Evolutionary conservation across 2,888 invertebrate genomes (phyloP).

Genomic region (Stictocephala bisonia): DNA sequence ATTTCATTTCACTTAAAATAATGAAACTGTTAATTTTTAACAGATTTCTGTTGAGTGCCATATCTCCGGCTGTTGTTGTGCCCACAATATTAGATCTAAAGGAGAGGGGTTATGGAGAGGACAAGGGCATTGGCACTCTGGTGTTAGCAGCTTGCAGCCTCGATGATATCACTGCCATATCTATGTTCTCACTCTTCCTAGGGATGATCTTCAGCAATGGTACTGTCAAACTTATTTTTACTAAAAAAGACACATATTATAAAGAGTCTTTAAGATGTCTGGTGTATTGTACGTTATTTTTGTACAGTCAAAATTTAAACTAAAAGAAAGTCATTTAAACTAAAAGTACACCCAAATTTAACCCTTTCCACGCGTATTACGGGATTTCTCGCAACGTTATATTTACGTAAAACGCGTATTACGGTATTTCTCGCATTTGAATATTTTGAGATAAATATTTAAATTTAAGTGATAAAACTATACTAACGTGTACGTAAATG

Average conservation of each 20-base stretch:
- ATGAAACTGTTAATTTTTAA: slow-evolving; percentile 29
- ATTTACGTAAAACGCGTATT: too few relatives aligned
- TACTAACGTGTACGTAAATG: too few relatives aligned
- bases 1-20: too few relatives aligned
- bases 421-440: too few relatives aligned
- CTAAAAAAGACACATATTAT: slow-evolving; percentile 65
- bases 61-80: slow-evolving; percentile 80
- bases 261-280: background rate
- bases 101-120: slow-evolving; percentile 74
- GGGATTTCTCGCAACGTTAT: too few relatives aligned
- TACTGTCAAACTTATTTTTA: too few relatives aligned
- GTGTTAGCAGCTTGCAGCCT: slow-evolving; percentile 78
- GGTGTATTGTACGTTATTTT: background rate
- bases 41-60: slow-evolving; percentile 74
- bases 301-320: background rate
- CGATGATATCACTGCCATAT: slow-evolving; percentile 82
- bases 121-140: slow-evolving; percentile 80
- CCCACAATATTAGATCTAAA: slow-evolving; percentile 74
- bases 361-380: too few relatives aligned
- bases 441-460: too few relatives aligned
- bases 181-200: slow-evolving; percentile 75
- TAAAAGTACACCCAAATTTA: background rate
- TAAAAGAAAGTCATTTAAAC: background rate
- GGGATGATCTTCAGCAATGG: slow-evolving; percentile 72
- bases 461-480: too few relatives aligned